Base-by-base conservation (phyloP, 2,113 vertebrate species). In the Petromus typicus region DNA sequence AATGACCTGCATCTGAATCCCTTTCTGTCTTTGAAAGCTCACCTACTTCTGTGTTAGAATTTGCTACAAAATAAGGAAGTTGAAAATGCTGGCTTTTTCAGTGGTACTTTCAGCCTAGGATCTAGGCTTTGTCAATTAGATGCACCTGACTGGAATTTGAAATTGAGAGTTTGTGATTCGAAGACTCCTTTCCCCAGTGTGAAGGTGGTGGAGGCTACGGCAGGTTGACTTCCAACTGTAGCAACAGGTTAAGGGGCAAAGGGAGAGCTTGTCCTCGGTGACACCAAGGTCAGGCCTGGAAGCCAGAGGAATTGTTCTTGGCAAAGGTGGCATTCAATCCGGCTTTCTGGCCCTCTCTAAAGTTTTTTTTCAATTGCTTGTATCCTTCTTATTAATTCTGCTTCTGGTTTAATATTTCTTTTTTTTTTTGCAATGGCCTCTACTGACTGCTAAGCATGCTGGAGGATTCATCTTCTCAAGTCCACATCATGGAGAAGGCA, bases 201-300 rank as follows among this genome's bases (percentile, higher is more conserved):
- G 69, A 57, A 51, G 40, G 45, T 18, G 27, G 25, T 37, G 13
- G 80, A 64, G 27, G 40, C 48, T 76, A 27, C 8, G 22, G 13
- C 13, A 34, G 34, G 25, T 7, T 32, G 23, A 37, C 3, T 18
- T 75, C 69, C 48, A 3, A 9, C 5, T 32, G 40, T 0, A 81
- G 34, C 8, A 59, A 12, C 0, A 43, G 30, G 34, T 9, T 5
- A 6, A 37, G 2, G 20, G 27, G 30, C 20, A 34, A 7, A 1
- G 18, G 5, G 3, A 27, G 32, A 22, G 2, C 5, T 93, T 37
- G 18, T 32, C n/a, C 30, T 79, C 5, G 7, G 51, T 0, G 45
- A 69, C n/a, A 43, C 10, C 2, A 7, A 7, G 2, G 22, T 61
- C 37, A 22, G 20, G 64, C 10, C 18, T 69, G 11, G 51, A 81